A percentile compares a stretch with the other conserved stretches of the same genome.
phyloP scores from a whole-genome alignment of 2,888 invertebrate genomes.

The Hypsopygia costalis region DNA sequence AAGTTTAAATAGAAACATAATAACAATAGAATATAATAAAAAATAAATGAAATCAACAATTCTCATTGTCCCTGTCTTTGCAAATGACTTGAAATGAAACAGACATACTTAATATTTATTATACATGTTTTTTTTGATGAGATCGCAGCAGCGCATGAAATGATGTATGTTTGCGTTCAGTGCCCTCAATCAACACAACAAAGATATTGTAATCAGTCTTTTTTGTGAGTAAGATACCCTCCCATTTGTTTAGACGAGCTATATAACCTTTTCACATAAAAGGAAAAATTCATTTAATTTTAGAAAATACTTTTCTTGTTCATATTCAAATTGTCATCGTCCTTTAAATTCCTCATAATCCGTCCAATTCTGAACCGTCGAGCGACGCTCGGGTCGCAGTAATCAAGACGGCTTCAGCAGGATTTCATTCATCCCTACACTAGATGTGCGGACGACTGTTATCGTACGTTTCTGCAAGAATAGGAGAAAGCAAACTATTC shows the following conservation, averaged over 20 bases:
- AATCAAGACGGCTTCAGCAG: slow-evolving; percentile 74
- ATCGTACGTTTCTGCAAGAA: slow-evolving; percentile 41
- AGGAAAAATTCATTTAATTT: slow-evolving; percentile 57
- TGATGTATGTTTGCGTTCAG: slow-evolving; percentile 32
- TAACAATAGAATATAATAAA: no score
- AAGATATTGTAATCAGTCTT: slow-evolving; percentile 44
- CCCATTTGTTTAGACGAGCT: slow-evolving; percentile 29
- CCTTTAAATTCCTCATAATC: slow-evolving; percentile 78
- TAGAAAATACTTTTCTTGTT: slow-evolving; percentile 60
- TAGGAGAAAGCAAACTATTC: slow-evolving; percentile 18
- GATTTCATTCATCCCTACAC: slow-evolving; percentile 60
- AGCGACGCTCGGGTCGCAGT: slow-evolving; percentile 62
- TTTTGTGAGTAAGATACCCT: slow-evolving; percentile 24
- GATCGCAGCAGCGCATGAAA: slow-evolving; percentile 19
- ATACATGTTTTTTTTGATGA: slow-evolving; percentile 1
- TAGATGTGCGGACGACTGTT: slow-evolving; percentile 46
- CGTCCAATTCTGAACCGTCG: slow-evolving; percentile 74
- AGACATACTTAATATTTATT: background rate
- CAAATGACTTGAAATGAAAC: no score
- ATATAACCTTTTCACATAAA: slow-evolving; percentile 22
- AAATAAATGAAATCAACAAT: no score
- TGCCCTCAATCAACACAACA: slow-evolving; percentile 38
- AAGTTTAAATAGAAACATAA: no score
- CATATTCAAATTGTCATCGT: slow-evolving; percentile 77
- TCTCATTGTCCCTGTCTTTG: no score